Conservation (phyloP, 2,113 vertebrate species). For the Catharus minimus region DNA sequence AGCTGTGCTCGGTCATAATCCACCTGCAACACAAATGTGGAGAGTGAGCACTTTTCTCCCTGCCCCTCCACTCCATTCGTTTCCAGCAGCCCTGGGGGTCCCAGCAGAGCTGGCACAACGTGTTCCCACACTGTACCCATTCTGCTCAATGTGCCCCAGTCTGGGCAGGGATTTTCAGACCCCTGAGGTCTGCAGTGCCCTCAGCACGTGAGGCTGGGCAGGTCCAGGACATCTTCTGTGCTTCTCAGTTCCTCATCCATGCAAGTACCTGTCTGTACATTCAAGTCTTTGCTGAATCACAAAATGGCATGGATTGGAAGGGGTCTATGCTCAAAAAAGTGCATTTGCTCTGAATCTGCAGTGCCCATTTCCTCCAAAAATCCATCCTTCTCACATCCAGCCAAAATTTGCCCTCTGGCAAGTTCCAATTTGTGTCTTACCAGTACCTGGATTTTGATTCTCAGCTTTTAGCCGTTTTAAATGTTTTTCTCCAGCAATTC, state of each 20-base stretch:
- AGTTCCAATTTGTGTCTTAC: not conserved
- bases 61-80: rapidly evolving
- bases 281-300: not conserved
- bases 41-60: not conserved
- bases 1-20: constrained; percentile 90
- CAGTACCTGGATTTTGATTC: not conserved
- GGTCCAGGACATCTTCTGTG: not conserved
- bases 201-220: not conserved
- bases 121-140: rapidly evolving
- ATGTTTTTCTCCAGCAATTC: not conserved
- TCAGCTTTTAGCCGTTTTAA: not conserved
- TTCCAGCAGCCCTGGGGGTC: rapidly evolving
- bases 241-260: not conserved
- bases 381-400: not conserved
- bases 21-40: constrained; percentile 69
- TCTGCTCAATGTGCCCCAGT: not conserved
- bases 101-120: rapidly evolving
- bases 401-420: not conserved
- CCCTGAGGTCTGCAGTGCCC: not conserved
- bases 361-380: not conserved
- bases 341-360: not conserved
- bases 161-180: not conserved
- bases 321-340: not conserved
- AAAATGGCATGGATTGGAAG: not conserved
- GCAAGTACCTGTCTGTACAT: not conserved